phyloP scores from a whole-genome alignment of 1,140 invertebrate species.

The Drosophila paulistorum region DNA sequence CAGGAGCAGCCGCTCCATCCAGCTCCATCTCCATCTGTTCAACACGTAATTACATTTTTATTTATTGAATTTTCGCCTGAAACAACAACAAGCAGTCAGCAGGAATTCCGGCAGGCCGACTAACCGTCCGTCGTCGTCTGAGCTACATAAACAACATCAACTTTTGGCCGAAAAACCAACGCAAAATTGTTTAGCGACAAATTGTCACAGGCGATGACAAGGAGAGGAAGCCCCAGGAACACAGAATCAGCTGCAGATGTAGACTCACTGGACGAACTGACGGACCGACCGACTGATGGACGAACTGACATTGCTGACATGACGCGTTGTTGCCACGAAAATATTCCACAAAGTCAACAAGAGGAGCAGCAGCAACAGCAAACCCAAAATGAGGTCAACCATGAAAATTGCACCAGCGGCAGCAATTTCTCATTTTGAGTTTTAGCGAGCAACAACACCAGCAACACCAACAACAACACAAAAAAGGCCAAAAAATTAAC shows the following conservation, averaged over 20 bases:
- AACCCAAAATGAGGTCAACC: conserved; percentile 72
- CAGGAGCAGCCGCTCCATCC: too few species aligned
- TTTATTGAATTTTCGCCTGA: conserved; percentile 72
- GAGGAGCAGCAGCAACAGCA: conserved; percentile 32
- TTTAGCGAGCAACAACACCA: conserved; percentile 62
- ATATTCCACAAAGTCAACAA: conserved; percentile 76
- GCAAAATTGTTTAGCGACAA: conserved; percentile 78
- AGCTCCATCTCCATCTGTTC: conserved; percentile 33
- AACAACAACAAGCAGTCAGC: conserved; percentile 21
- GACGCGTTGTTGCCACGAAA: conserved; percentile 64
- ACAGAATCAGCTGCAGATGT: conserved; percentile 9
- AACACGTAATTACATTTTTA: conserved; percentile 77
- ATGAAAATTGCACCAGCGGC: conserved; percentile 76
- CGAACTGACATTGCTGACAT: conserved; percentile 40
- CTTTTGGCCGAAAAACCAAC: conserved; percentile 33
- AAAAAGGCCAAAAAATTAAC: conserved; percentile 29
- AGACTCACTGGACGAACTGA: conserved; percentile 1
- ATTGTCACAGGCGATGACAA: conserved; percentile 74
- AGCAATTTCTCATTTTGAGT: conserved; percentile 81
- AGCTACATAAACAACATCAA: conserved; percentile 59
- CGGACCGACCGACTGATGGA: conserved; percentile 7
- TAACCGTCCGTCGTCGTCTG: conserved; percentile 19
- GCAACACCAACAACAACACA: conserved; percentile 43
- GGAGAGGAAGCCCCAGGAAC: conserved; percentile 33
- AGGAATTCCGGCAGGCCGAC: not conserved